Evolutionary conservation across 2,797 vertebrate species (phyloP).

Genomic region (Hylomyscus alleni): DNA sequence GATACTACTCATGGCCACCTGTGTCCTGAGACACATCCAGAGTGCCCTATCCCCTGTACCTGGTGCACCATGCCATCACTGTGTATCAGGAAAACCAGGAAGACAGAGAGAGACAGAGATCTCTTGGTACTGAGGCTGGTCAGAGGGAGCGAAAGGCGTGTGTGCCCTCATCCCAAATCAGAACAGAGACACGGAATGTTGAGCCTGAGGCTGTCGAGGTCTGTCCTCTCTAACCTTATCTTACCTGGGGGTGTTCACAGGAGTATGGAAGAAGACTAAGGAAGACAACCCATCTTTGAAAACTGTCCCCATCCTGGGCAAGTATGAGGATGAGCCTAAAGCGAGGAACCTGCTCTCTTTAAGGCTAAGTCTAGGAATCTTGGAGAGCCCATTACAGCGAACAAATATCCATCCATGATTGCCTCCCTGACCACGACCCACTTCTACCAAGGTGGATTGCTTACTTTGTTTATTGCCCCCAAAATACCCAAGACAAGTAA

Average conservation of each 20-base stretch:
- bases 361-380: background rate
- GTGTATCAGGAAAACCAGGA: background rate
- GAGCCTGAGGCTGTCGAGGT: background rate
- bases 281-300: background rate
- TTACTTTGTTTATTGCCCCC: background rate
- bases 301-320: background rate
- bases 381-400: background rate
- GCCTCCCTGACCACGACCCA: background rate
- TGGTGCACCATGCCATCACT: too few relatives aligned
- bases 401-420: background rate
- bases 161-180: background rate
- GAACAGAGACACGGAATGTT: background rate
- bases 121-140: background rate
- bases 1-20: too few relatives aligned
- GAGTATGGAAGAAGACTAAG: background rate
- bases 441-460: background rate
- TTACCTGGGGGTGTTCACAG: background rate
- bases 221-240: background rate
- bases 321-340: background rate
- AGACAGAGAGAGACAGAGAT: background rate
- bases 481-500: background rate
- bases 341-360: background rate
- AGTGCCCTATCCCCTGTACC: rapidly evolving
- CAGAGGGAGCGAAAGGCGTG: background rate
- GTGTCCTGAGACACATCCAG: background rate